Base-by-base conservation (phyloP, 2,797 vertebrate genomes). In the Pogoniulus pusillus region DNA sequence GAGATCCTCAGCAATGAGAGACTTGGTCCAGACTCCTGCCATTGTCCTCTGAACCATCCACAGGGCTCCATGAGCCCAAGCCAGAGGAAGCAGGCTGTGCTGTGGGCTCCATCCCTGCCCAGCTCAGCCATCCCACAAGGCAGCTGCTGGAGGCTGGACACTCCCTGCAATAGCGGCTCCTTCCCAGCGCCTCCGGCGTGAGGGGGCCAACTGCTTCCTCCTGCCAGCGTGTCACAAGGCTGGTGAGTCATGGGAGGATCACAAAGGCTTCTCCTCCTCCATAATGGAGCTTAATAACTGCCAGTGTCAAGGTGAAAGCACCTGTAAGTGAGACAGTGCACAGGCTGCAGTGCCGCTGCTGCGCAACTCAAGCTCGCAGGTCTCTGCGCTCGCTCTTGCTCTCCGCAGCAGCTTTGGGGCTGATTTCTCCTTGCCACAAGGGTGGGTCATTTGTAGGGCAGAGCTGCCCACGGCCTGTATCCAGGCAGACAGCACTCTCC, bases 181-280 rank as follows among this genome's bases (percentile, higher is more conserved):
- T 91, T 94, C 93, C 93, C 74, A 82, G 79, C 5, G 39, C 77
- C 63, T 82, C 71, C 5, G 15, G 59, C 2, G 9, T 32, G 71
- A 51, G 41, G 19, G 4, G 1, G 94, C 82, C 93, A 91, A 94
- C 73, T 16, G 63, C 51, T 84, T 16, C 62, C 17, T 7, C 37
- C 32, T 93, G 93, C 91, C 91, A 85, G 91, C n/a, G 15, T 78
- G 80, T 95, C 91, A 96, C 93, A 77, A 93, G 91, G 53, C 6
- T 2, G 19, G 45, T 94, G 94, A 95, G 84, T 94, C 95, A 94
- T 22, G 0, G 69, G 73, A 92, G 83, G 49, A 78, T 76, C 89
- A 76, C 80, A 43, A 32, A 83, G 83, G 2, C 29, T 13, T 87
- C 9, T 60, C 69, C 77, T 43, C n/a, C n/a, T n/a, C n/a, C 65